Evolutionary conservation across 2,113 vertebrate genomes (phyloP), one percentile per base, ranked within the genome.

Genomic region (Terrapene triunguis): DNA sequence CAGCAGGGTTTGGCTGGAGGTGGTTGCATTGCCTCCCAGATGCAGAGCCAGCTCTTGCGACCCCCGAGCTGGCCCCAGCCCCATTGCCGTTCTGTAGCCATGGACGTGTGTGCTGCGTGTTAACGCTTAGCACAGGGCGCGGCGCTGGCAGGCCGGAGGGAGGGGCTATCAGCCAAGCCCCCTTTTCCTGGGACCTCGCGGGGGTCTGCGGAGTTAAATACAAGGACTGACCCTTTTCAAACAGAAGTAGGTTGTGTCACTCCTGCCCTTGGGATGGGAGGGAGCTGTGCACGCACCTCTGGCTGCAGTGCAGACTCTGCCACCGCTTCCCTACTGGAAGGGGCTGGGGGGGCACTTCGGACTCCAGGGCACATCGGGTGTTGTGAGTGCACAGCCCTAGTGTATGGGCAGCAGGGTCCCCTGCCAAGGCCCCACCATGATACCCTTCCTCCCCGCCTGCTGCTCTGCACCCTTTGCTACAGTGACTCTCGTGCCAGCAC

Each of bases 161-260:
- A 29, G 5, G 59, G 32, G 13, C 14, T 65, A 3, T 5, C 32
- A 17, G 32, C 32, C 14, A 8, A 69, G 38, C 1, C 57, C 35
- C 4, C 38, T 0, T 25, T 38, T 21, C 47, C n/a, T 50, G 91
- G 76, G 89, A 57, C 94, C 50, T 57, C 87, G 91, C 79, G 76
- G 53, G 57, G 88, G 32, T 83, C 93, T 4, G 3, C 3, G 13
- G 62, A 17, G 62, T 17, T 19, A n/a, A 97, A 96, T 97, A 97
- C 82, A 96, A 93, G 89, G 95, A 93, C 54, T 0, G 88, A 88
- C 95, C 80, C 91, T 93, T 69, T 87, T 95, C 90, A 85, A 94
- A 76, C 85, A 51, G 1, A 82, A 95, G 91, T 97, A 93, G 95
- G 89, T 97, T 88, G 94, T 22, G 89, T 97, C 95, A 89, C 96